A percentile compares a stretch with the other conserved stretches of the same genome.
Conservation (phyloP, 1,140 invertebrate species). For the Musca domestica region DNA sequence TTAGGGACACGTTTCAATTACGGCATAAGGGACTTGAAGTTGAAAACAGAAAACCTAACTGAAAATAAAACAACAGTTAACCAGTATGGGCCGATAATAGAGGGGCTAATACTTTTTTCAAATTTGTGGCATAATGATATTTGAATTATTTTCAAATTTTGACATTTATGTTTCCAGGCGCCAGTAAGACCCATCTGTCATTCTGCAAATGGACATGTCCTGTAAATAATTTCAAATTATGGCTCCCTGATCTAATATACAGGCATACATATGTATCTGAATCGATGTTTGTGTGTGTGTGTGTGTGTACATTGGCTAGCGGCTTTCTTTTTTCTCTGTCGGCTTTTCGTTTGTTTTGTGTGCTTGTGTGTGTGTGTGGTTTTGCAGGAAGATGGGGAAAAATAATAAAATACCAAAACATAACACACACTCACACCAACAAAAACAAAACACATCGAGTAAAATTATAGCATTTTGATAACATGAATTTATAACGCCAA, state of each 20-base stretch:
- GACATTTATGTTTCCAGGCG: no score
- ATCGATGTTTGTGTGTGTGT: no score
- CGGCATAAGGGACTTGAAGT: constrained; percentile 15
- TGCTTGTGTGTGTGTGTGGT: not conserved
- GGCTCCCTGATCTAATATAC: no score
- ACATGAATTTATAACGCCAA: constrained; percentile 17
- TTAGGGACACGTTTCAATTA: constrained; percentile 22
- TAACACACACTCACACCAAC: no score
- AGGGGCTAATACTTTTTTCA: no score
- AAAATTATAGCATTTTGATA: constrained; percentile 20
- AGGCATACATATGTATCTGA: not conserved
- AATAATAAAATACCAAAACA: no score
- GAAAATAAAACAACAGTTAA: not conserved
- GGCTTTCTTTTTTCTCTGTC: not conserved
- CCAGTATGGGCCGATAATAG: no score
- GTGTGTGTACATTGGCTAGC: not conserved
- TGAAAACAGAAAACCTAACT: not conserved
- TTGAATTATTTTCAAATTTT: no score
- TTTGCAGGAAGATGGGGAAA: not conserved
- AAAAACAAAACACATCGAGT: not conserved
- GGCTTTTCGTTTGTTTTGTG: not conserved
- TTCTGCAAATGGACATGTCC: no score
- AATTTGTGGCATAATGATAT: no score
- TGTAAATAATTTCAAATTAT: no score
- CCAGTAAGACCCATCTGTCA: no score